Base-by-base conservation (phyloP, 2,888 invertebrate species). In the Cataglyphis livida region DNA sequence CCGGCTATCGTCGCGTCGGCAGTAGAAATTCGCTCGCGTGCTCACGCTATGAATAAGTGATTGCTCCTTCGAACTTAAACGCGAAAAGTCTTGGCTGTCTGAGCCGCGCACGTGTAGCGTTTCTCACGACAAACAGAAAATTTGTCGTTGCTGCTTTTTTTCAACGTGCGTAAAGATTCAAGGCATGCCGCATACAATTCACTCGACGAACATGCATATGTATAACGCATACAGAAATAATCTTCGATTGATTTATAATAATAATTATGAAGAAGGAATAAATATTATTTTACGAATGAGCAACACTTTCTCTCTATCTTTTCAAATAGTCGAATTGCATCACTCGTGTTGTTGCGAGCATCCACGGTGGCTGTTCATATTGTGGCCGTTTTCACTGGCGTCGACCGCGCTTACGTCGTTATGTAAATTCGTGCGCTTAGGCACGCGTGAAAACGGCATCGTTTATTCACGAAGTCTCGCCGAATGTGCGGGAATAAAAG, bases 31-130 rank as follows among this genome's bases (percentile, higher is more conserved):
- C 83, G 85, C 84, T 74, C 82, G 84, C 84, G 83, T 86, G 85
- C 81, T 78, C 83, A 83, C 76, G 76, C 87, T 86, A 91, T 91
- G 91, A 91, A 91, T 91, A 91, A 91, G 85, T 91, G 89, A 91
- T 90, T 83, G 54, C 83, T 74, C 84, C 85, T 87, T 87, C 86
- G 90, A 87, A 85, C 85, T 81, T 85, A 86, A 89, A 88, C 86
- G 85, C 87, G 86, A 89, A 90, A 90, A 91, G 89, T 90, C 89
- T 90, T 86, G 86, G 88, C 75, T 82, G 83, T 66, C 66, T 54
- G 38, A 65, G 38, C n/a, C 62, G 66, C 71, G 84, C 91, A 91
- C 89, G 91, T 91, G 91, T 57, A 64, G 57, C 70, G 70, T 71
- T 83, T 91, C 91, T 87, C 91, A 91, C 87, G 89, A 57, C 68